Evolutionary conservation across 2,888 invertebrate species (phyloP), one percentile per base, ranked within the genome.

Genomic region (Quadroppia sp.): DNA sequence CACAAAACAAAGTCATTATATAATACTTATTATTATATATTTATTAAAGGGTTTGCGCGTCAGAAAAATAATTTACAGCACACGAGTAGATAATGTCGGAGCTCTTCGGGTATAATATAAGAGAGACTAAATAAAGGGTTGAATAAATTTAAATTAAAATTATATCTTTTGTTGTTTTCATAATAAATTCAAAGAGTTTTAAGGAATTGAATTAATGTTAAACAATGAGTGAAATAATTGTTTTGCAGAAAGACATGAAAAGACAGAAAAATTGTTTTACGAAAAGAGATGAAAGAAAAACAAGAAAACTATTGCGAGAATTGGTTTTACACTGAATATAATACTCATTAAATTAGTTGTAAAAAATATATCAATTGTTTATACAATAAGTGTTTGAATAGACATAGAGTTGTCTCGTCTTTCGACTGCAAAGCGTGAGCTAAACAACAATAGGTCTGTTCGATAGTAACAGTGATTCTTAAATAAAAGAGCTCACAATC

Each of bases 11-110:
- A 45, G 45, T 45, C 15, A 15, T 45, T 17, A 45, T 45, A 15
- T 15, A 45, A 36, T 45, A 15, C 17, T 45, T 15, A 15, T 45
- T 17, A 45, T 45, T 45, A 45, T 15, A n/a, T 45, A 15, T 15
- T 45, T 15, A 45, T 45, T 15, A 45, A 45, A 45, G 45, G 45
- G 45, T 15, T 45, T 45, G 2, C 45, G 53, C 53, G 25, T 53
- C 53, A 53, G 53, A 53, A 53, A 53, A 53, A 53, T 53, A 53
- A 53, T 53, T 53, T 53, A 53, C 53, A 25, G 25, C 53, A 53
- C 25, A 53, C 23, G 53, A 53, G 53, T 7, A 50, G n/a, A n/a
- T 36, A 36, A 36, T n/a, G 36, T 36, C 36, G 36, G 36, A 36
- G 4, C 36, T 9, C 36, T 36, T 36, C 9, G 6, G 6, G 6